Evolutionary conservation across 1,140 invertebrate genomes (phyloP).

Genomic region (Euwallacea similis): DNA sequence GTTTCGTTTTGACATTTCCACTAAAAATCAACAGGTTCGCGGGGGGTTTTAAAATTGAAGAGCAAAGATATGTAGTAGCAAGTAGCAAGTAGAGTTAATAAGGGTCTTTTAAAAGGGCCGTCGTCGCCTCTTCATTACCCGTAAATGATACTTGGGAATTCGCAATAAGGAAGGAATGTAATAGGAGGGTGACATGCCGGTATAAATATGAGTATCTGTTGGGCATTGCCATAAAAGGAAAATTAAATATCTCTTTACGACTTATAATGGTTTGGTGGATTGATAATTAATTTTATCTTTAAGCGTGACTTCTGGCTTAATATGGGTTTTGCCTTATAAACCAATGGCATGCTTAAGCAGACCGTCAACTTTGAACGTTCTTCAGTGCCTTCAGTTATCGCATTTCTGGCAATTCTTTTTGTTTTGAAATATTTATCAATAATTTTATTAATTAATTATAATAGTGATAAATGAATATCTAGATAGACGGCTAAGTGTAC

Average conservation of each 20-base stretch:
- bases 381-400: too few species aligned
- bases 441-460: too few species aligned
- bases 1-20: not conserved
- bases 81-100: constrained; percentile 28
- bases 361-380: too few species aligned
- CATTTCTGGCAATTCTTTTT: too few species aligned
- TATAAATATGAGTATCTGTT: constrained; percentile 49
- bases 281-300: constrained; percentile 21
- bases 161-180: constrained; percentile 51
- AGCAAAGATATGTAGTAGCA: constrained; percentile 30
- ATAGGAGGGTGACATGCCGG: constrained; percentile 38
- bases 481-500: not conserved
- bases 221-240: constrained; percentile 33
- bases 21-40: constrained; percentile 27
- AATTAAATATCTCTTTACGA: constrained; percentile 29
- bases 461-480: too few species aligned
- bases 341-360: too few species aligned
- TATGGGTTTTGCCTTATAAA: not conserved
- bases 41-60: constrained; percentile 28
- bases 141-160: constrained; percentile 53
- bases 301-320: constrained; percentile 1
- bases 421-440: too few species aligned
- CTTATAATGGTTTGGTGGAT: constrained; percentile 21
- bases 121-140: constrained; percentile 49
- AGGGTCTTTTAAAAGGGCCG: constrained; percentile 41